Percentiles rank a stretch among this genome's conserved stretches.
These are phyloP conservation scores for Temnothorax unifasciatus DNA, from an alignment of 2,888 invertebrate species.

Conservation along the genomic window DNA sequence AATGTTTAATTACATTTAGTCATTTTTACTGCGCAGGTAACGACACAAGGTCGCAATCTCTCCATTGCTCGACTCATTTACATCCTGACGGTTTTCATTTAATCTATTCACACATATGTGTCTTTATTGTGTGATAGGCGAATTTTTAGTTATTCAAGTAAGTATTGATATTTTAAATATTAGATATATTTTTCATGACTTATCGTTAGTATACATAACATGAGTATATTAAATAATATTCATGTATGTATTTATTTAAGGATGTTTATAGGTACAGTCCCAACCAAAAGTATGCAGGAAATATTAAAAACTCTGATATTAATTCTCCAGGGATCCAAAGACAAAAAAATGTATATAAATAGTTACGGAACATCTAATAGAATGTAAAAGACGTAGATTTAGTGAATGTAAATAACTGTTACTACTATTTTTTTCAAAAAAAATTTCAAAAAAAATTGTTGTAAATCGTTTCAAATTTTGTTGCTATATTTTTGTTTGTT, in stretches of 20 bases:
- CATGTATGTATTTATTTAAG: neutral
- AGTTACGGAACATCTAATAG: too few species aligned
- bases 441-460: too few species aligned
- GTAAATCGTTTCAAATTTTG: too few species aligned
- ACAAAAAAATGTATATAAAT: too few species aligned
- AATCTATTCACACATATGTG: slow-evolving; percentile 14
- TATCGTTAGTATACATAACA: neutral
- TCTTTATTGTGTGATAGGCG: slow-evolving; percentile 16
- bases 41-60: slow-evolving; percentile 6
- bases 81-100: neutral
- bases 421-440: too few species aligned
- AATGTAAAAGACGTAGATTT: too few species aligned
- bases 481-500: too few species aligned
- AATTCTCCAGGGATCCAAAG: too few species aligned
- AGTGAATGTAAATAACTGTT: too few species aligned
- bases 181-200: neutral
- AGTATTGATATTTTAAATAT: slow-evolving; percentile 6
- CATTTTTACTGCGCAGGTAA: neutral
- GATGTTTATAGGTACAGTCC: too few species aligned
- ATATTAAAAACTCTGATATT: too few species aligned
- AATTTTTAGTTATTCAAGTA: slow-evolving; percentile 35
- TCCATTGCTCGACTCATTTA: neutral
- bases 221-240: neutral
- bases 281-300: too few species aligned
- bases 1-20: neutral